Conservation (phyloP, 2,888 invertebrate species). For the Cecidostiba fungosa region DNA sequence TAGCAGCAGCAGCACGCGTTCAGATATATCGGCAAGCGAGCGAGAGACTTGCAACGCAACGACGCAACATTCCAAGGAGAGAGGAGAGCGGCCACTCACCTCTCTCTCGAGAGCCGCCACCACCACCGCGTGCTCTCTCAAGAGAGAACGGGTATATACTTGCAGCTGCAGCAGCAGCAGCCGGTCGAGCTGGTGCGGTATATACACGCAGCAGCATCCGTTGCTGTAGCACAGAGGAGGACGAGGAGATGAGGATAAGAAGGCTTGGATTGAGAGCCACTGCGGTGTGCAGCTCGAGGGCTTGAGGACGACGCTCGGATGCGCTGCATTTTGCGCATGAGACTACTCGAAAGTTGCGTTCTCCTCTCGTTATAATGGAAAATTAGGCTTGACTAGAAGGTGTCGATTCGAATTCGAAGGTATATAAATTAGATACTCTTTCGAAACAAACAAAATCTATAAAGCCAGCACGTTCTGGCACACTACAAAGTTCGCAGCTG, state of each 20-base stretch:
- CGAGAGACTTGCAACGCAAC: conserved; percentile 56
- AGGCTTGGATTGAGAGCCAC: conserved; percentile 42
- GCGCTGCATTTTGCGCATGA: background rate
- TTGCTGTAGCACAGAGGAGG: background rate
- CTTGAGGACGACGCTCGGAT: background rate
- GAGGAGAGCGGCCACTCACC: conserved; percentile 69
- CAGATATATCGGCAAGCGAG: conserved; percentile 17
- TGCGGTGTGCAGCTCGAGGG: conserved; percentile 54
- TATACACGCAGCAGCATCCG: background rate
- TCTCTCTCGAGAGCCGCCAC: conserved; percentile 9
- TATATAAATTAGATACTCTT: background rate
- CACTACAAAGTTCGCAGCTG: background rate
- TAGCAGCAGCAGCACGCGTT: background rate
- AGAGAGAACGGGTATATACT: background rate
- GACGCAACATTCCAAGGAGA: conserved; percentile 69
- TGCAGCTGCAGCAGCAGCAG: background rate
- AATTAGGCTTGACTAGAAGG: background rate
- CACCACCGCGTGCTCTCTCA: background rate
- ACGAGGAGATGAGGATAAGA: background rate
- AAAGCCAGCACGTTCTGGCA: too few relatives aligned
- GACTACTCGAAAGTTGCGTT: background rate
- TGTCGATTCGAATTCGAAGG: too few relatives aligned
- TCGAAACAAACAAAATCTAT: background rate
- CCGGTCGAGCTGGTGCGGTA: conserved; percentile 5
- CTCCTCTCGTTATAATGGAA: background rate